Evolutionary conservation across 2,797 vertebrate genomes (phyloP).

Genomic region (Eulemur coronatus): DNA sequence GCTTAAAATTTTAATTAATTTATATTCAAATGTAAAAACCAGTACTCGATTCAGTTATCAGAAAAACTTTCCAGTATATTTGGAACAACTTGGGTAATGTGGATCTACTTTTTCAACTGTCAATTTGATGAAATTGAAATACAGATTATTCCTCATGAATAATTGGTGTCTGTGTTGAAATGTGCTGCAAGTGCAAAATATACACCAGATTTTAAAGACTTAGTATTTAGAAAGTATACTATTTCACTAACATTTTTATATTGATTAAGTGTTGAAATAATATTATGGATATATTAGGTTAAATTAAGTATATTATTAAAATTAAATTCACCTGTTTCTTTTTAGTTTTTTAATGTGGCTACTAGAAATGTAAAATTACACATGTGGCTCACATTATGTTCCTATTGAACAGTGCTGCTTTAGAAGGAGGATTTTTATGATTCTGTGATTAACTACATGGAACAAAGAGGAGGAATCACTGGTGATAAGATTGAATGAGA

Average conservation of each 20-base stretch:
- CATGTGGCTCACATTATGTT: not conserved
- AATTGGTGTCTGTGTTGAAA: not conserved
- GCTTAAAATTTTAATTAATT: not conserved
- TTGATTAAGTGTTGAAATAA: not conserved
- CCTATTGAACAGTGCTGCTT: not conserved
- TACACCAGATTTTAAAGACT: not conserved
- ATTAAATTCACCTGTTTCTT: not conserved
- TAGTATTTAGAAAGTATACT: not conserved
- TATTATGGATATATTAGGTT: not conserved
- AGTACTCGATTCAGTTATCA: not conserved
- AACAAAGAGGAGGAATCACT: not conserved
- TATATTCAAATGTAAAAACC: not conserved
- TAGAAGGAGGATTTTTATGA: not conserved
- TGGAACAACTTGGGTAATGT: not conserved
- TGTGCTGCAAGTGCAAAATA: not conserved
- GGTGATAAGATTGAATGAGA: not conserved
- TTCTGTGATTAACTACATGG: not conserved
- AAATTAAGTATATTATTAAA: not conserved
- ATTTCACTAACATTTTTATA: not conserved
- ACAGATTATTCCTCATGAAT: not conserved
- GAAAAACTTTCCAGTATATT: not conserved
- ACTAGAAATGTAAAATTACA: not conserved
- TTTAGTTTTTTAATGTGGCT: not conserved
- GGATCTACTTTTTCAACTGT: not conserved
- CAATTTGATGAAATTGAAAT: conserved; percentile 3